Conservation (phyloP, 2,113 vertebrate genomes). For the Tragelaphus strepsiceros region DNA sequence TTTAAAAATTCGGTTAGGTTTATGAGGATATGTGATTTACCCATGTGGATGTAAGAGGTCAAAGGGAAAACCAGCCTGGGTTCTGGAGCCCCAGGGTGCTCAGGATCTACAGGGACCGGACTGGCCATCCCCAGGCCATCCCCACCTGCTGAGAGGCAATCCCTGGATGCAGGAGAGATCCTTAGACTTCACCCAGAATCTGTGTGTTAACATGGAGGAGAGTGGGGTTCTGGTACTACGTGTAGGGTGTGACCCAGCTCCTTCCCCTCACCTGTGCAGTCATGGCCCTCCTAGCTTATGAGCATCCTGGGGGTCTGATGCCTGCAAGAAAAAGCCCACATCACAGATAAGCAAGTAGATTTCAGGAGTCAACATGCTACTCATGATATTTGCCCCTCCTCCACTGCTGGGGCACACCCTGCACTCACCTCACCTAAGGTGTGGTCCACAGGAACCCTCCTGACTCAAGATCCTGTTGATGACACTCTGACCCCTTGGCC, state of each 20-base stretch:
- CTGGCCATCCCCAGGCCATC: not conserved
- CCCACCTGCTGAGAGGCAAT: not conserved
- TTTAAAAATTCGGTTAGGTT: not conserved
- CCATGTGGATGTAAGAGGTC: not conserved
- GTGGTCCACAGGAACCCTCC: not conserved
- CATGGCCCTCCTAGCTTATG: no score
- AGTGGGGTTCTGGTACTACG: accelerated
- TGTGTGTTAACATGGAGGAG: not conserved
- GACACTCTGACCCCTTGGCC: not conserved
- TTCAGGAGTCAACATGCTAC: not conserved
- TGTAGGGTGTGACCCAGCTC: no score
- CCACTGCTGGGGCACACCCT: accelerated
- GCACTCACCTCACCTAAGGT: accelerated
- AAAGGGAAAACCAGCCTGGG: not conserved
- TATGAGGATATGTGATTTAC: not conserved
- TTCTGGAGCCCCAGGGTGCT: not conserved
- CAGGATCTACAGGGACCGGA: no score
- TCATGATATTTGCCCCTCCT: accelerated
- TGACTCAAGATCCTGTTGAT: not conserved
- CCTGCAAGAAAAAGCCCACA: not conserved
- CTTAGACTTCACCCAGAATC: not conserved
- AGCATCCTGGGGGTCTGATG: no score
- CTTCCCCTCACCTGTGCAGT: not conserved
- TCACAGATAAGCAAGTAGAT: not conserved
- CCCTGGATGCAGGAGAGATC: not conserved